A percentile compares a stretch with the other conserved stretches of the same genome.
Evolutionary conservation across 2,113 vertebrate genomes (phyloP).

Genomic region (Ammodytes dubius): DNA sequence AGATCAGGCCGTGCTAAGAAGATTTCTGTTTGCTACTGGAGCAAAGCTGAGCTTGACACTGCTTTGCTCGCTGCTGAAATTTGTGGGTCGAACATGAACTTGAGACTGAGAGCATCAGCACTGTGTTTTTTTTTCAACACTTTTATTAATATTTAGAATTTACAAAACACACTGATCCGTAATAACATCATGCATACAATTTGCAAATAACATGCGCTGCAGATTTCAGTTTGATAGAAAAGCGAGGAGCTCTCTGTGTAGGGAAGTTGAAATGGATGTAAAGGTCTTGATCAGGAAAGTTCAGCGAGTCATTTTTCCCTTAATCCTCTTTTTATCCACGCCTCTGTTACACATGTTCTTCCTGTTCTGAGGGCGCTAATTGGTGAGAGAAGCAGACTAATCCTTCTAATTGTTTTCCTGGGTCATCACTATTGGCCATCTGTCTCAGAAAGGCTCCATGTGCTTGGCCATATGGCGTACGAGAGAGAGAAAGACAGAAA

Average conservation of each 20-base stretch:
- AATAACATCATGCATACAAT: neutral
- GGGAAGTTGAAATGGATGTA: neutral
- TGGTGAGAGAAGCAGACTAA: slow-evolving; percentile 62
- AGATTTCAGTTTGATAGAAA: neutral
- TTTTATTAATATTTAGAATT: neutral
- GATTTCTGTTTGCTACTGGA: slow-evolving; percentile 7
- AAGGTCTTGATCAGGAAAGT: neutral
- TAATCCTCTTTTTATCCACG: slow-evolving; percentile 2
- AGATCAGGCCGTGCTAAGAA: too few relatives aligned
- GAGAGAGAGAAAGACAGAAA: neutral
- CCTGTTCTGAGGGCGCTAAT: slow-evolving; percentile 31
- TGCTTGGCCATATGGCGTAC: slow-evolving; percentile 72
- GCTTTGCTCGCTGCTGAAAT: slow-evolving; percentile 54
- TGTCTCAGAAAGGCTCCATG: slow-evolving; percentile 47
- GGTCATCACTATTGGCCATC: slow-evolving; percentile 66
- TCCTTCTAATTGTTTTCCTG: slow-evolving; percentile 52
- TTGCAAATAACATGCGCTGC: neutral
- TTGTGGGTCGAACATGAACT: slow-evolving; percentile 58
- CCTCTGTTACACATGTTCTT: slow-evolving; percentile 24
- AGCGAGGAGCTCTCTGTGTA: neutral
- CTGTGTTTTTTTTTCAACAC: slow-evolving; percentile 19
- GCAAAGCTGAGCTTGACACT: slow-evolving; percentile 70
- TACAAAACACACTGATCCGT: neutral
- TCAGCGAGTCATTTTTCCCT: slow-evolving; percentile 10
- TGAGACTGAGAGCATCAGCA: slow-evolving; percentile 24